Evolutionary conservation across 2,888 invertebrate species (phyloP).

Genomic region (Hermaeophaga mercurialis): DNA sequence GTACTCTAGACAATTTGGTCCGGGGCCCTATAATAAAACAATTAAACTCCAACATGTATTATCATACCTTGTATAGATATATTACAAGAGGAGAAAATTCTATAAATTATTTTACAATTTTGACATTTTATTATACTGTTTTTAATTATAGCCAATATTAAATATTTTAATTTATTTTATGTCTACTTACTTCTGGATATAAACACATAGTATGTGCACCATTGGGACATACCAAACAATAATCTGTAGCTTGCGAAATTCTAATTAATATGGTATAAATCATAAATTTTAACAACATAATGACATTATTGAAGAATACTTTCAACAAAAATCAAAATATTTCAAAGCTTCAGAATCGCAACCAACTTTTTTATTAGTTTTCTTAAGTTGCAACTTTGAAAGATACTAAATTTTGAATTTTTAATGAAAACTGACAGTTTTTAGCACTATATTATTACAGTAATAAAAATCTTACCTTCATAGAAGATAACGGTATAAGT

Average conservation of each 20-base stretch:
- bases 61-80: background rate
- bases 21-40: slow-evolving; percentile 34
- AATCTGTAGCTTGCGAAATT: slow-evolving; percentile 23
- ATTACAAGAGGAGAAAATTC: background rate
- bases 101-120: background rate
- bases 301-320: background rate
- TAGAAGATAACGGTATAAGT: too few relatives aligned
- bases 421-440: too few relatives aligned
- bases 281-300: background rate
- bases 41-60: background rate
- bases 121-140: too few relatives aligned
- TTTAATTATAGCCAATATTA: background rate
- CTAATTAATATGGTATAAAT: background rate
- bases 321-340: too few relatives aligned
- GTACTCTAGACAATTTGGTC: slow-evolving; percentile 34
- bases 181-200: slow-evolving; percentile 32
- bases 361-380: too few relatives aligned
- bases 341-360: too few relatives aligned
- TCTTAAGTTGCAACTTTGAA: too few relatives aligned
- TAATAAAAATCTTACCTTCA: too few relatives aligned
- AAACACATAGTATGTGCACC: slow-evolving; percentile 41
- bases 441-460: too few relatives aligned
- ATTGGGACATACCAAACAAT: slow-evolving; percentile 39
- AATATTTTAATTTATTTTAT: background rate
- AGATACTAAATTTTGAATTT: too few relatives aligned